A percentile compares a stretch with the other conserved stretches of the same genome.
Conservation (phyloP, 2,888 invertebrate genomes). For the Platycheirus rosarum region DNA sequence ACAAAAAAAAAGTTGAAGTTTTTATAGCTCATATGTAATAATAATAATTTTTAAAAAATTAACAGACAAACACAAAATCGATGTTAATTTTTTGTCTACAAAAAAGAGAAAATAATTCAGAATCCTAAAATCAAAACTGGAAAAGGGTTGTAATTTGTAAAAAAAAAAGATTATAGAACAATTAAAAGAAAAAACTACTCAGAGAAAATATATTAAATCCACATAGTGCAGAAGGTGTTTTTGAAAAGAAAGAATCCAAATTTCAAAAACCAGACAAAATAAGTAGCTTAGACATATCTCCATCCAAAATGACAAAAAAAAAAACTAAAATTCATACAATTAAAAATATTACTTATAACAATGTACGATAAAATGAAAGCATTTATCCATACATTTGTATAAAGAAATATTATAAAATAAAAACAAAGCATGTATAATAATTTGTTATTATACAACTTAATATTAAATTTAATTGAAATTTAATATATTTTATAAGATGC, state of each 20-base stretch:
- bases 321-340: constrained; percentile 21
- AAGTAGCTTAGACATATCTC: constrained; percentile 71
- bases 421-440: not conserved
- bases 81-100: constrained; percentile 16
- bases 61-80: too few species aligned
- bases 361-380: constrained; percentile 24
- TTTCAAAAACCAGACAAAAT: constrained; percentile 28
- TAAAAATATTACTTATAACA: constrained; percentile 31
- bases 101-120: constrained; percentile 3
- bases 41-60: not conserved
- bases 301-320: constrained; percentile 60
- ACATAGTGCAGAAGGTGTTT: constrained; percentile 10
- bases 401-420: constrained; percentile 1
- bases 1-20: not conserved
- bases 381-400: constrained; percentile 34
- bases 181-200: constrained; percentile 13
- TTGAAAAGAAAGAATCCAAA: constrained; percentile 26
- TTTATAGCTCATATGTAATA: not conserved
- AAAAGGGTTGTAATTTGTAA: constrained; percentile 53
- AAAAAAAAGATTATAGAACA: constrained; percentile 16
- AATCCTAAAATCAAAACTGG: constrained; percentile 43
- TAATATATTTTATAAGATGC: not conserved
- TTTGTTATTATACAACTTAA: not conserved
- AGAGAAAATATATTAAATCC: constrained; percentile 26
- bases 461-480: constrained; percentile 14